Evolutionary conservation across 1,140 invertebrate genomes (phyloP).

Genomic region (Achatina immaculata): DNA sequence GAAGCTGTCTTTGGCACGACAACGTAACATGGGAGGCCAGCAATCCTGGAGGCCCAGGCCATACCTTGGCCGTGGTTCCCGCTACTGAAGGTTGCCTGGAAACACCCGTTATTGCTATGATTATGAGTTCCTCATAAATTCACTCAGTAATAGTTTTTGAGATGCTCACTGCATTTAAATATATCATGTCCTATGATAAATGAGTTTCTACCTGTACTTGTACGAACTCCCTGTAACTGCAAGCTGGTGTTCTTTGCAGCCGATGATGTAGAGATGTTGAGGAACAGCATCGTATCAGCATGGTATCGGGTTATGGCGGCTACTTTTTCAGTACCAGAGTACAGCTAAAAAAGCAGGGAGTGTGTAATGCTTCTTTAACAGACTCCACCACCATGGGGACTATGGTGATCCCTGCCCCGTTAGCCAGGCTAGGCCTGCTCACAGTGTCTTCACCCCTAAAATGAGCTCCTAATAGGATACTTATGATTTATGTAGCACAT

Average conservation of each 20-base stretch:
- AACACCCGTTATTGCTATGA: not conserved
- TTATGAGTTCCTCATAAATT: not conserved
- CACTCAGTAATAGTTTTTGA: not conserved
- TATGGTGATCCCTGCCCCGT: too few species aligned
- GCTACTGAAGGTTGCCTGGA: constrained; percentile 71
- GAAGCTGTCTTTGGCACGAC: constrained; percentile 70
- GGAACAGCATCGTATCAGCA: too few species aligned
- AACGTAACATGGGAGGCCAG: constrained; percentile 67
- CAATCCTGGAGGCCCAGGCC: constrained; percentile 67
- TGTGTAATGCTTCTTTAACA: too few species aligned
- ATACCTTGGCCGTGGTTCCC: constrained; percentile 73
- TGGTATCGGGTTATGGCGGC: too few species aligned
- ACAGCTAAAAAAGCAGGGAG: too few species aligned
- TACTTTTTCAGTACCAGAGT: too few species aligned
- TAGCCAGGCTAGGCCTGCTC: not conserved
- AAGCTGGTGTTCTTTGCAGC: too few species aligned
- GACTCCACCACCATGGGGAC: too few species aligned
- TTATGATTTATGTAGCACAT: not conserved
- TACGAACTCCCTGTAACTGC: too few species aligned
- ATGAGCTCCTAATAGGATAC: not conserved
- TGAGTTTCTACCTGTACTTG: too few species aligned
- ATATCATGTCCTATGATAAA: constrained; percentile 2
- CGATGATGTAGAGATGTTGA: too few species aligned
- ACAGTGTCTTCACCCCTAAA: not conserved
- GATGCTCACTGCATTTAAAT: not conserved